Evolutionary conservation across 2,888 invertebrate species (phyloP).

Genomic region (Acleris cristana): DNA sequence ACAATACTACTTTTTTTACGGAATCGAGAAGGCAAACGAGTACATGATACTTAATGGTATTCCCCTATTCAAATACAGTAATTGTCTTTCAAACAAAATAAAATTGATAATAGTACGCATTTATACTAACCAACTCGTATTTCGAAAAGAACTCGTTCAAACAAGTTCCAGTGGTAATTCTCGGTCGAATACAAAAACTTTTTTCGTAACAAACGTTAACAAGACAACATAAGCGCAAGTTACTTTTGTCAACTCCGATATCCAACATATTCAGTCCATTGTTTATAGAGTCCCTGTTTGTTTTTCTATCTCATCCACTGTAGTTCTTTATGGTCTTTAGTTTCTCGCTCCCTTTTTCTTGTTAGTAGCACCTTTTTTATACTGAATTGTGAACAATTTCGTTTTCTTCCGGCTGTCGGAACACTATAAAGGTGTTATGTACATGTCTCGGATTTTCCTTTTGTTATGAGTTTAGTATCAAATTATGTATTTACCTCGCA

Average conservation of each 20-base stretch:
- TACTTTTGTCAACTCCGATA: slow-evolving; percentile 21
- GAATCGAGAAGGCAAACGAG: no score
- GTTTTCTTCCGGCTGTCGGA: slow-evolving; percentile 14
- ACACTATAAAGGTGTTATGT: slow-evolving; percentile 14
- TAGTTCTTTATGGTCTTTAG: slow-evolving; percentile 31
- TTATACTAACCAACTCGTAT: no score
- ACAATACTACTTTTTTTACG: no score
- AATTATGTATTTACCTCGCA: slow-evolving; percentile 13
- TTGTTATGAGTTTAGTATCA: slow-evolving; percentile 13
- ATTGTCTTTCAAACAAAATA: no score
- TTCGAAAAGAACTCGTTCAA: no score
- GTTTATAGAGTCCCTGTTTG: slow-evolving; percentile 25
- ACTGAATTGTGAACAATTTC: slow-evolving; percentile 25
- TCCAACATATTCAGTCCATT: slow-evolving; percentile 21
- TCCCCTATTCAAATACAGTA: no score
- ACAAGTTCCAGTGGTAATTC: no score
- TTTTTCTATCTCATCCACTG: slow-evolving; percentile 17
- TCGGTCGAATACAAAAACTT: not conserved
- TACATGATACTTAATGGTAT: no score
- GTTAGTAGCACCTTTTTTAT: slow-evolving; percentile 31
- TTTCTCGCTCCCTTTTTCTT: slow-evolving; percentile 24
- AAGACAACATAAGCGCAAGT: not conserved
- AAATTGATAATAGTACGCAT: no score
- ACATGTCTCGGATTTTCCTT: slow-evolving; percentile 21
- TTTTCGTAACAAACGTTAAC: slow-evolving; percentile 9